phyloP scores from a whole-genome alignment of 2,797 vertebrate species.

The Spinus pinus region DNA sequence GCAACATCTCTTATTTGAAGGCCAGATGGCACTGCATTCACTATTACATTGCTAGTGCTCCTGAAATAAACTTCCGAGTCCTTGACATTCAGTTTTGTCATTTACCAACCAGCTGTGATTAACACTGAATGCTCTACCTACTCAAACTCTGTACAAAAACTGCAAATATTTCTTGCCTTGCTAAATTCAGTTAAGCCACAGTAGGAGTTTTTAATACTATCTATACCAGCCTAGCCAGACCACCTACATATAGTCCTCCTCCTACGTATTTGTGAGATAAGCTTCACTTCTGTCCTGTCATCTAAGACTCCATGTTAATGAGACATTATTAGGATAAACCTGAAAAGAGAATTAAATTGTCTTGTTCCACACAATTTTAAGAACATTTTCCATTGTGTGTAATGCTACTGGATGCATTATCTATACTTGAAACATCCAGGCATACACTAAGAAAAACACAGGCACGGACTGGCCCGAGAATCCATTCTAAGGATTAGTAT shows the following conservation, averaged over 20 bases:
- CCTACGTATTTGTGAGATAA: not conserved
- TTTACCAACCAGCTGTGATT: constrained; percentile 5
- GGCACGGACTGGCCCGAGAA: not conserved
- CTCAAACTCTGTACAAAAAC: not conserved
- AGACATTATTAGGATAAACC: not conserved
- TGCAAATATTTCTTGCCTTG: not conserved
- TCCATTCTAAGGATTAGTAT: not conserved
- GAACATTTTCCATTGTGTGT: not conserved
- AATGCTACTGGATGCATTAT: not conserved
- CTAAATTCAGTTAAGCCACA: constrained; percentile 13
- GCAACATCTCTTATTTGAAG: not conserved
- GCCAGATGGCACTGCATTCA: not conserved
- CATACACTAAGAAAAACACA: not conserved
- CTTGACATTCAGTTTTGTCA: not conserved
- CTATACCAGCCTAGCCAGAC: not conserved
- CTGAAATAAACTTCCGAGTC: not conserved
- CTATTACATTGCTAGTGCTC: not conserved
- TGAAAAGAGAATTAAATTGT: not conserved
- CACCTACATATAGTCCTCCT: not conserved
- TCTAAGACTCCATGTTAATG: not conserved
- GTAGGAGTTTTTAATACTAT: not conserved
- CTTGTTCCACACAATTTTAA: not conserved
- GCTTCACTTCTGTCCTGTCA: not conserved
- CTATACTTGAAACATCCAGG: not conserved
- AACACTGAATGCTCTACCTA: not conserved